These are phyloP conservation scores for Pseudoatta argentina DNA, from an alignment of 1,140 invertebrate species.

Conservation along the genomic window DNA sequence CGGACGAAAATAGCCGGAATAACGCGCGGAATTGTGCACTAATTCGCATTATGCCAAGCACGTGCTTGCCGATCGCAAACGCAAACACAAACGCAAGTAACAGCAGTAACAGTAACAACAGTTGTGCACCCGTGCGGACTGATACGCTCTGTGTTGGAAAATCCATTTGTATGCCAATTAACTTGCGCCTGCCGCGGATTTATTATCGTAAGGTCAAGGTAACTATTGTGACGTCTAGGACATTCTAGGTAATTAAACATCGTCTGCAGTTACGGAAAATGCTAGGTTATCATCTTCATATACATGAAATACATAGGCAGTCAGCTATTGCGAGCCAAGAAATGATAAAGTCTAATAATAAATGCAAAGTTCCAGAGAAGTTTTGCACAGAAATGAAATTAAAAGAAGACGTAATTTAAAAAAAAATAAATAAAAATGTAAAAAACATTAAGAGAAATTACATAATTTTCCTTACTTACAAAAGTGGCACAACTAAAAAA, in stretches of 20 bases:
- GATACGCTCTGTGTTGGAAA: constrained; percentile 65
- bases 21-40: constrained; percentile 32
- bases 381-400: not conserved
- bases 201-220: constrained; percentile 71
- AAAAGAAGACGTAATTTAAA: not conserved
- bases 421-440: not conserved
- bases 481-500: too few relatives aligned
- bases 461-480: not conserved
- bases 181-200: constrained; percentile 57
- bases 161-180: constrained; percentile 75
- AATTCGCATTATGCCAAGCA: constrained; percentile 70
- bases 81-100: not conserved
- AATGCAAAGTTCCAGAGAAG: not conserved
- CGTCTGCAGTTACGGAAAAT: constrained; percentile 26
- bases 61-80: constrained; percentile 64
- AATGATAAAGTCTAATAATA: not conserved
- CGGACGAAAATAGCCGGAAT: constrained; percentile 39
- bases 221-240: constrained; percentile 32
- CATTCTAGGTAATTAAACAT: constrained; percentile 65
- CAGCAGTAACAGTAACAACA: not conserved
- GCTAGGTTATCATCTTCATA: constrained; percentile 37
- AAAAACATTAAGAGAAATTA: not conserved
- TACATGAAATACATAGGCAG: constrained; percentile 30
- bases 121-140: constrained; percentile 43
- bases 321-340: not conserved